phyloP scores from a whole-genome alignment of 2,113 vertebrate genomes.

The Scalopus aquaticus region DNA sequence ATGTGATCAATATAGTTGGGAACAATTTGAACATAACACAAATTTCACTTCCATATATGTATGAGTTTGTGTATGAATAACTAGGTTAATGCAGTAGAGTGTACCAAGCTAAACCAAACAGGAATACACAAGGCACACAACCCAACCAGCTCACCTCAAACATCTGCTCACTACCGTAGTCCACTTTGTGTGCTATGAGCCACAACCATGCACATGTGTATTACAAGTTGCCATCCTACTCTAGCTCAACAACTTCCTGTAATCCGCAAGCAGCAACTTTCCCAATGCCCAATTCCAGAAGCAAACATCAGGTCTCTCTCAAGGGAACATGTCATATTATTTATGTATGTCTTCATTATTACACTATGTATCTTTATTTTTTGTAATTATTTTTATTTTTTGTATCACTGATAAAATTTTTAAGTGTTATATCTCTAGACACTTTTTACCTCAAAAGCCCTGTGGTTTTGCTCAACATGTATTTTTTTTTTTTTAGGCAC shows the following conservation, averaged over 20 bases:
- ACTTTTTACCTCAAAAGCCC: neutral
- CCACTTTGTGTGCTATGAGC: neutral
- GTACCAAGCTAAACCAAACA: neutral
- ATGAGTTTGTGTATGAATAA: neutral
- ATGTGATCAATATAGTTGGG: neutral
- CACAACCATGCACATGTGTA: neutral
- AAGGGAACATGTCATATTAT: neutral
- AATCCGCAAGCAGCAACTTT: neutral
- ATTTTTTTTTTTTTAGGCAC: neutral
- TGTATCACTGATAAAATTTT: conserved; percentile 12
- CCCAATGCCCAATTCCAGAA: neutral
- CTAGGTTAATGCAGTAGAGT: neutral
- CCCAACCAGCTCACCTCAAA: too few species aligned
- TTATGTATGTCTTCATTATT: neutral
- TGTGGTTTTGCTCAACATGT: neutral
- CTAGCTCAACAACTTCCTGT: neutral
- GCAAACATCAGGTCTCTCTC: neutral
- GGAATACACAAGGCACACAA: neutral
- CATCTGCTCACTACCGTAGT: neutral
- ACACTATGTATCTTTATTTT: neutral
- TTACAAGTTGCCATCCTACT: neutral
- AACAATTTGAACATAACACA: neutral
- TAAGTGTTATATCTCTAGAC: neutral
- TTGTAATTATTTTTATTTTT: neutral
- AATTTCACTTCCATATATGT: conserved; percentile 32